Base-by-base conservation (phyloP, 2,797 vertebrate genomes). In the Odontamblyopus rebecca region DNA sequence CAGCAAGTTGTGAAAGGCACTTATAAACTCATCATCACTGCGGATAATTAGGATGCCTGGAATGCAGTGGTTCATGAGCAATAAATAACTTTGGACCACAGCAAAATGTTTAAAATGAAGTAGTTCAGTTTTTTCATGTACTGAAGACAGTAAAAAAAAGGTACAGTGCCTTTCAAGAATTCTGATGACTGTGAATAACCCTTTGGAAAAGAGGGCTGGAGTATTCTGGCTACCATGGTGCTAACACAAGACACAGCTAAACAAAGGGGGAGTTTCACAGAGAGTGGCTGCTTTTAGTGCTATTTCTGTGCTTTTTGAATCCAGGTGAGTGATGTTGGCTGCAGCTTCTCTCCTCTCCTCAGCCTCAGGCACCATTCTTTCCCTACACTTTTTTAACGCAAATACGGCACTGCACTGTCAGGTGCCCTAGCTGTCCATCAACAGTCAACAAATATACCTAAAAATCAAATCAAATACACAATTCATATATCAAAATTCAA, bases 241-340 rank as follows among this genome's bases (percentile, higher is more conserved):
- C 76, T 75, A 81, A 80, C 76, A 62, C 68, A 65, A 71, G 71
- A 90, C 78, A 83, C 79, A 74, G 75, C 79, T 83, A 86, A 90
- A 92, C 88, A 92, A 91, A 89, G 82, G 79, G 90, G 89, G 85
- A 75, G 86, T 88, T 90, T 86, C 90, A 92, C 89, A 91, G 89
- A 89, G 86, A 89, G 85, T 80, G 85, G 85, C 81, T 88, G 90
- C 92, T 91, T 92, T 94, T 92, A 91, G 89, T 91, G 90, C 93
- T 92, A 92, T 94, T 93, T 93, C 88, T 88, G 84, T 90, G 88
- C 87, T 89, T 90, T 88, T 83, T 88, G 89, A 92, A 90, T 89
- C 87, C 89, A 92, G 88, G 91, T 92, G 90, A 92, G 85, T 83
- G 83, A 91, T 89, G 91, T 85, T 88, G 88, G 88, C 90, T 88